A percentile compares a stretch with the other conserved stretches of the same genome.
Evolutionary conservation across 2,888 invertebrate species (phyloP).

Genomic region (Macrophya annulata): DNA sequence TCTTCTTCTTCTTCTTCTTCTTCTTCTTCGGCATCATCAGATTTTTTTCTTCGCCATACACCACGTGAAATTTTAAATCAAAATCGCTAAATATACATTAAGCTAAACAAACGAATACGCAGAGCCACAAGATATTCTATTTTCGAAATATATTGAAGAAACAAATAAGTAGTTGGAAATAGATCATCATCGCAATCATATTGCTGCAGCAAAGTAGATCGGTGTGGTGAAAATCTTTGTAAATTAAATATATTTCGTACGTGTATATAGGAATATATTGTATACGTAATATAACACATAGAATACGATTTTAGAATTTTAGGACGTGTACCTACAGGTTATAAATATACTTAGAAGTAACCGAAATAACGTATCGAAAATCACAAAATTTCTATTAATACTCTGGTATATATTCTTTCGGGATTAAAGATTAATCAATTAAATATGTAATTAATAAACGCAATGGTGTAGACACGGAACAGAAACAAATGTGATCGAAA

Average conservation of each 20-base stretch:
- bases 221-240: neutral
- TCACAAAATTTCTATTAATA: no score
- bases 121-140: neutral
- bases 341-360: neutral
- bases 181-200: neutral
- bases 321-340: neutral
- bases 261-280: no score
- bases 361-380: neutral
- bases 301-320: neutral
- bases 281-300: no score
- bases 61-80: neutral
- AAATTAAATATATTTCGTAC: neutral
- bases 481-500: constrained; percentile 31
- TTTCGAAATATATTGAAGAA: neutral
- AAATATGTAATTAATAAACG: neutral
- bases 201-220: neutral
- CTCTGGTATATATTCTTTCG: neutral
- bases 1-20: neutral
- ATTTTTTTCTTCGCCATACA: no score
- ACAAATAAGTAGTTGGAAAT: constrained; percentile 4
- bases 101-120: neutral
- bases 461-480: neutral
- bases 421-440: neutral
- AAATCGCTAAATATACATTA: neutral
- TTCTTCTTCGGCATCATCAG: no score